Evolutionary conservation across 2,113 vertebrate species (phyloP), one percentile per base, ranked within the genome.

Genomic region (Charadrius vociferus): DNA sequence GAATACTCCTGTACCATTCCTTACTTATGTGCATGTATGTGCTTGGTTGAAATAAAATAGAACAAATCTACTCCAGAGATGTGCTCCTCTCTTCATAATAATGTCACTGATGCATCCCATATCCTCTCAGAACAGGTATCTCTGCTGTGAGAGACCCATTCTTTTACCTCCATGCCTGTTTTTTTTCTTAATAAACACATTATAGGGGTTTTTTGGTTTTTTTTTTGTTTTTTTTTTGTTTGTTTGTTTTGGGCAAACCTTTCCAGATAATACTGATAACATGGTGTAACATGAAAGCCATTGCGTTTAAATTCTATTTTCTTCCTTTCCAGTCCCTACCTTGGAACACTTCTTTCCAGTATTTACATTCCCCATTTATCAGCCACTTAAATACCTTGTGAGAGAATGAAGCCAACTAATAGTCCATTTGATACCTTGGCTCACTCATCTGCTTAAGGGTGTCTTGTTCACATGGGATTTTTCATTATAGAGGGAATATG

Each of bases 341-440:
- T 75, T 63, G 30, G n/a, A 89, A 34, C 5, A 59, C 13, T 5
- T 81, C 36, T 90, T 81, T 87, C 55, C 56, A 22, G 1, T 70
- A 27, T 61, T 90, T 95, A 55, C 81, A 78, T 52, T 93, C 45
- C 32, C 21, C 29, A 74, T 96, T 97, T 93, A 68, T 96, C 93
- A 97, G 66, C 47, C 50, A 53, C 29, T 97, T 97, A 97, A 97
- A 95, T 96, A 93, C 72, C 59, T 93, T 37, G 19, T 87, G 86
- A 67, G 43, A 81, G 30, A 90, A 77, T 67, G 29, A 85, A 96
- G 16, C n/a, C 83, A 93, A 34, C 7, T 88, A 93, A 86, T 83
- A 83, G 81, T 81, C 72, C 47, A 37, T 97, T 94, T 65, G 21
- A 79, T 91, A 90, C 30, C 30, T 68, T 70, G 74, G 55, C 43